Percentiles rank a stretch among this genome's conserved stretches.
phyloP scores from a whole-genome alignment of 2,797 vertebrate species.

The Myioborus melanocephalus region DNA sequence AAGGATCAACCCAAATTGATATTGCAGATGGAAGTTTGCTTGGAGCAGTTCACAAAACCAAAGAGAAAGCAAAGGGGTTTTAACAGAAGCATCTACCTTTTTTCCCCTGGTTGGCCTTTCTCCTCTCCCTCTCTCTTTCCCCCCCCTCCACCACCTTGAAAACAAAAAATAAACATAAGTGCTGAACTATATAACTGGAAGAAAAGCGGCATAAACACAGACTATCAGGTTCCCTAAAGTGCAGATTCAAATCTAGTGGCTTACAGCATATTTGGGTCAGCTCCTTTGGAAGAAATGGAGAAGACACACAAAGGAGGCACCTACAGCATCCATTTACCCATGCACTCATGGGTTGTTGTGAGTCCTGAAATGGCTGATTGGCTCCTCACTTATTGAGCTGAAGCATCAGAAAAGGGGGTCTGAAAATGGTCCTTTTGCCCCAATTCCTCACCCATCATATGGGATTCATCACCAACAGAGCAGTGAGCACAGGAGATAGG shows the following conservation, averaged over 20 bases:
- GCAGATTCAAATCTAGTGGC: not conserved
- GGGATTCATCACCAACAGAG: not conserved
- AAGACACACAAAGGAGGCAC: not conserved
- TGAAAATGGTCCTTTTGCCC: not conserved
- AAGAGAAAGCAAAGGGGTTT: not conserved
- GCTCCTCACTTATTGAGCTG: not conserved
- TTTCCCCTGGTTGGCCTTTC: not conserved
- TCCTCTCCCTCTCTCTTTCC: not conserved
- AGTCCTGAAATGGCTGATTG: not conserved
- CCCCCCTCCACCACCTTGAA: rapidly evolving
- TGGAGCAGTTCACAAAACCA: not conserved
- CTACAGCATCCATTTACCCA: not conserved
- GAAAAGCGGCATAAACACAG: not conserved
- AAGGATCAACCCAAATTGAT: not conserved
- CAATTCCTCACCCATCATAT: not conserved
- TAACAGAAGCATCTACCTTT: not conserved
- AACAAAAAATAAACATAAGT: not conserved
- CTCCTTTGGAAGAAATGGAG: not conserved
- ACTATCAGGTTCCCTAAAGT: not conserved
- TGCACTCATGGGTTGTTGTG: not conserved
- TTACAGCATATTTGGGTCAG: not conserved
- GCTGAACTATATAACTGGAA: not conserved
- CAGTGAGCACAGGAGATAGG: not conserved
- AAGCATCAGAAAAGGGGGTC: not conserved
- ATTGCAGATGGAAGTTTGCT: not conserved